A percentile compares a stretch with the other conserved stretches of the same genome.
phyloP scores from a whole-genome alignment of 2,888 invertebrate genomes.

The Drosophila helvetica region DNA sequence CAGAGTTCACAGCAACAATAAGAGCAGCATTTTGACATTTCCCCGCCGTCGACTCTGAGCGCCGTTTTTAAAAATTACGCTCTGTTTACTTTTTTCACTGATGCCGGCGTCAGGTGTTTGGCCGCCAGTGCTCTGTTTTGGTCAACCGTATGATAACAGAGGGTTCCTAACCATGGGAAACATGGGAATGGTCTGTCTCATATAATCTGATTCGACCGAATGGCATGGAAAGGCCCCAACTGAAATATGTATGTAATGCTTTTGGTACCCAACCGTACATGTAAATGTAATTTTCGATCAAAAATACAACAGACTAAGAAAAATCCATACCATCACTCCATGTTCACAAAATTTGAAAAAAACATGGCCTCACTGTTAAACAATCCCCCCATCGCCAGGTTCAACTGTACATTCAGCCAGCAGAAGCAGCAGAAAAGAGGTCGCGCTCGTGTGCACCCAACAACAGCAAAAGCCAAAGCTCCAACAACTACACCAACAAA shows the following conservation, averaged over 20 bases:
- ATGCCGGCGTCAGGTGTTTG: constrained; percentile 43
- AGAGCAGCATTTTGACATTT: constrained; percentile 75
- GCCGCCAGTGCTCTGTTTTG: constrained; percentile 51
- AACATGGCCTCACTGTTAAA: background rate
- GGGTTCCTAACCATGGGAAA: constrained; percentile 12
- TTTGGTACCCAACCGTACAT: background rate
- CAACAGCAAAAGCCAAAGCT: constrained; percentile 52
- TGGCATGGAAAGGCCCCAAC: background rate
- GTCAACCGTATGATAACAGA: constrained; percentile 53
- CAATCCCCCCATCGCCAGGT: constrained; percentile 49
- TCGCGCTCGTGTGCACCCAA: constrained; percentile 79
- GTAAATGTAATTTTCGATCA: background rate
- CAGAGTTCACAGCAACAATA: constrained; percentile 70
- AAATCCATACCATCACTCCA: background rate
- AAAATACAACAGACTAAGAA: background rate
- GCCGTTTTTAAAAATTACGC: constrained; percentile 74
- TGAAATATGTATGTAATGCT: too few relatives aligned
- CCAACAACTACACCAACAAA: constrained; percentile 62
- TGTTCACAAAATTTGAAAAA: background rate
- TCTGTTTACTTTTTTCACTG: constrained; percentile 74
- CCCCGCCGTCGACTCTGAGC: constrained; percentile 70
- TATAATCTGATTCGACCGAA: background rate
- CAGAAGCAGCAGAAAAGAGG: constrained; percentile 60
- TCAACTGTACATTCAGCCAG: constrained; percentile 63
- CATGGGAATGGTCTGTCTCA: constrained; percentile 12